Conservation (phyloP, 2,797 vertebrate genomes). For the Myotis pilosus region DNA sequence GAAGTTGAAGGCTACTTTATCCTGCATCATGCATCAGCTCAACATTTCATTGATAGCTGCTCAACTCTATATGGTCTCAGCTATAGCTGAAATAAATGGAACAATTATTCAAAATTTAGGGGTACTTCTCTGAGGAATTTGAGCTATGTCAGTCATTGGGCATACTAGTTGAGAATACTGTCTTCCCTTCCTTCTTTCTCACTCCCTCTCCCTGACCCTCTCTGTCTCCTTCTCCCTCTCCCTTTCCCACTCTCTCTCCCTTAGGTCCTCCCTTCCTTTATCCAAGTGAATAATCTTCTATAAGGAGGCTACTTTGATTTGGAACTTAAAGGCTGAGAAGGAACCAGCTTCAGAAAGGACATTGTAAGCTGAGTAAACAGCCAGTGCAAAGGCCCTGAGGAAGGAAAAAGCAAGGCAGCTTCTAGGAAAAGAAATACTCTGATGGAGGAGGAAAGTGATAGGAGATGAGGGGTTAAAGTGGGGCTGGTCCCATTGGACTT, state of each 20-base stretch:
- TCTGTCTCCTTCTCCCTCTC: neutral
- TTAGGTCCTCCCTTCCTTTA: neutral
- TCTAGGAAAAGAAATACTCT: neutral
- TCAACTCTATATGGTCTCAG: neutral
- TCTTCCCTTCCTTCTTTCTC: neutral
- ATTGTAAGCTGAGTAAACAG: constrained; percentile 6
- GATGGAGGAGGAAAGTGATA: neutral
- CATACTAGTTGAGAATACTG: neutral
- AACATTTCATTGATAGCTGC: neutral
- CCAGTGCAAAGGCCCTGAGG: neutral
- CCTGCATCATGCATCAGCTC: neutral
- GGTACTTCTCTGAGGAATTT: neutral
- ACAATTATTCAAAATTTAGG: neutral
- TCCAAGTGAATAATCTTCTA: constrained; percentile 2
- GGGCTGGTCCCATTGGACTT: neutral
- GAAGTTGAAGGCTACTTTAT: neutral
- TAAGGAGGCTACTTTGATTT: neutral
- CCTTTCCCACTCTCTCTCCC: neutral
- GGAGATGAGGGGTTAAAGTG: neutral
- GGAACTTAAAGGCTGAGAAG: neutral
- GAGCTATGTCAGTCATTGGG: neutral
- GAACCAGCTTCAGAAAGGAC: neutral
- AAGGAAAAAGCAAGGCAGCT: neutral
- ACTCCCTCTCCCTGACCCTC: neutral
- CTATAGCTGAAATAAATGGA: neutral